phyloP scores from a whole-genome alignment of 2,888 invertebrate genomes.

The Eledone cirrhosa region DNA sequence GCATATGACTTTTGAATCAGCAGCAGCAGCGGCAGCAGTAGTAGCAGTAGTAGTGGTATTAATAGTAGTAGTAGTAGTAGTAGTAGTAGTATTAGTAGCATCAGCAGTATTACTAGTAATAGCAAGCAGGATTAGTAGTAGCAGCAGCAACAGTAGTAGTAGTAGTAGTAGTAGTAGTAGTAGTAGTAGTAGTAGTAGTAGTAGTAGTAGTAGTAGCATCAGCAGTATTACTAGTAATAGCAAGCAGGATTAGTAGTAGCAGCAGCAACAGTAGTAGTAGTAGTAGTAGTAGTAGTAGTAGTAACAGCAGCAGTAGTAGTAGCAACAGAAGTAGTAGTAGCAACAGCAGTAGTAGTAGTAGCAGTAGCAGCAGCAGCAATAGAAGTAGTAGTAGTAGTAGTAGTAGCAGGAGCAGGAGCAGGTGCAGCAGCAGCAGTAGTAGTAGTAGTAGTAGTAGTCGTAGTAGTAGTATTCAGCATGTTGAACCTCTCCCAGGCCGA shows the following conservation, averaged over 20 bases:
- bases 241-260: no score
- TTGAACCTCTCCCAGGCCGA: no score
- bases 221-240: no score
- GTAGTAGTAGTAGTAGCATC: background rate
- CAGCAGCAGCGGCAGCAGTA: no score
- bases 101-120: no score
- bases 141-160: no score
- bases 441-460: background rate
- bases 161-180: background rate
- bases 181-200: background rate
- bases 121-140: no score
- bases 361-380: no score
- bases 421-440: background rate
- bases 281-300: background rate
- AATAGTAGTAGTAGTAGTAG: background rate
- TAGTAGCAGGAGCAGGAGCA: background rate
- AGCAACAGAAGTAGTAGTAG: conserved; percentile 32
- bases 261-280: no score
- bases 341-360: background rate
- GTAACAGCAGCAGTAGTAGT: no score
- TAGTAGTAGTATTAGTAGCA: background rate
- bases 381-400: no score
- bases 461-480: background rate
- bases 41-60: background rate
- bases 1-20: no score